Conservation (phyloP, 2,113 vertebrate genomes). For the Chaetura pelagica region DNA sequence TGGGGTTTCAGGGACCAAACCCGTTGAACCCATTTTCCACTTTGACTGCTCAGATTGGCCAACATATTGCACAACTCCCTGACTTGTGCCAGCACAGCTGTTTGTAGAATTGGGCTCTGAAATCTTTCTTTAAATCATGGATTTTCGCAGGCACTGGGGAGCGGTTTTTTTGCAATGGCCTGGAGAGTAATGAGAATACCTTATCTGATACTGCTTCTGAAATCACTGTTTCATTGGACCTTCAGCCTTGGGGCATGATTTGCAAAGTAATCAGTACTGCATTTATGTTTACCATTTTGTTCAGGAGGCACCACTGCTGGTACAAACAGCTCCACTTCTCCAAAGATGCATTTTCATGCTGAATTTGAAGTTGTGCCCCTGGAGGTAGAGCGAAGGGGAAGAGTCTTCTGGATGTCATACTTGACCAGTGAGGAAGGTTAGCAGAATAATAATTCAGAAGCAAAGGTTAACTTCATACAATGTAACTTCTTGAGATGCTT, state of each 20-base stretch:
- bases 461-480: neutral
- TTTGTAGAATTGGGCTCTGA: neutral
- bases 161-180: neutral
- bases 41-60: neutral
- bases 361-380: neutral
- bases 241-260: neutral
- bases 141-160: neutral
- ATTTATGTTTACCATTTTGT: neutral
- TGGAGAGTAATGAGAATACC: neutral
- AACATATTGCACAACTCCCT: neutral
- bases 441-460: neutral
- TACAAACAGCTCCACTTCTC: neutral
- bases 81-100: neutral
- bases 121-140: neutral
- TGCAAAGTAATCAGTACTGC: neutral
- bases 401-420: neutral
- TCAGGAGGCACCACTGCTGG: neutral
- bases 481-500: neutral
- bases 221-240: neutral
- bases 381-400: neutral
- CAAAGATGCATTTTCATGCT: neutral
- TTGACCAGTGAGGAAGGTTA: neutral
- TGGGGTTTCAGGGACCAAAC: neutral
- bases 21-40: neutral
- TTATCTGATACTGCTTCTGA: neutral